Percentiles rank a stretch among this genome's conserved stretches.
Evolutionary conservation across 2,113 vertebrate genomes (phyloP).

Genomic region (Polypterus senegalus): DNA sequence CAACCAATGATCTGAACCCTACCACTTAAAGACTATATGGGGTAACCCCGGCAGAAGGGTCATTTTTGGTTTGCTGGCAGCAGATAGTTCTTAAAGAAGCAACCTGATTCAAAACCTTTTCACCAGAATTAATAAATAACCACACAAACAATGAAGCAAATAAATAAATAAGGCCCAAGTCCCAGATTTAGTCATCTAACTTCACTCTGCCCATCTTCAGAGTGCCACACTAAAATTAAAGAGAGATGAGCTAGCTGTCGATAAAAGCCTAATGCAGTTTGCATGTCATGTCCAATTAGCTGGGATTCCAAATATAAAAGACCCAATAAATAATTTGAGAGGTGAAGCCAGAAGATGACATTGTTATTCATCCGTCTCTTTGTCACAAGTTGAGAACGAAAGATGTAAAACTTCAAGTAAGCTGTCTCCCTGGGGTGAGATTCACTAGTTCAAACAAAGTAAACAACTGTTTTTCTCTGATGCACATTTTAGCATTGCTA

Average conservation of each 20-base stretch:
- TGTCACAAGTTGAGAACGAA: slow-evolving; percentile 55
- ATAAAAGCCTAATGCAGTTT: slow-evolving; percentile 60
- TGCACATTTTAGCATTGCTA: slow-evolving; percentile 79
- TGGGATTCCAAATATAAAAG: slow-evolving; percentile 59
- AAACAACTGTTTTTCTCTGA: slow-evolving; percentile 82
- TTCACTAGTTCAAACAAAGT: slow-evolving; percentile 75
- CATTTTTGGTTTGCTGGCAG: too few relatives aligned
- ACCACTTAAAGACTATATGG: too few relatives aligned
- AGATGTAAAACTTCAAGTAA: slow-evolving; percentile 66
- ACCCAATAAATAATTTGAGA: slow-evolving; percentile 73
- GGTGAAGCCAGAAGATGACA: slow-evolving; percentile 51
- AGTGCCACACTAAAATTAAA: slow-evolving; percentile 44
- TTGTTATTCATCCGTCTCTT: slow-evolving; percentile 68
- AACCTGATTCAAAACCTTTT: too few relatives aligned
- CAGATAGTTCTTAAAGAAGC: too few relatives aligned
- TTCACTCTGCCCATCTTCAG: too few relatives aligned
- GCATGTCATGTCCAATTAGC: slow-evolving; percentile 71
- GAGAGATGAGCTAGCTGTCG: slow-evolving; percentile 53
- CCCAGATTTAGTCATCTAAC: too few relatives aligned
- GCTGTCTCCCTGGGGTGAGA: slow-evolving; percentile 62
- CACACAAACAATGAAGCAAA: too few relatives aligned
- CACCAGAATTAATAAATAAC: too few relatives aligned
- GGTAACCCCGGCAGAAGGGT: too few relatives aligned
- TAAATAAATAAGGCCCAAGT: too few relatives aligned
- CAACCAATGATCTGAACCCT: too few relatives aligned